These are phyloP conservation scores for Cynopterus brachyotis DNA, from an alignment of 2,113 vertebrate species.

Conservation along the genomic window DNA sequence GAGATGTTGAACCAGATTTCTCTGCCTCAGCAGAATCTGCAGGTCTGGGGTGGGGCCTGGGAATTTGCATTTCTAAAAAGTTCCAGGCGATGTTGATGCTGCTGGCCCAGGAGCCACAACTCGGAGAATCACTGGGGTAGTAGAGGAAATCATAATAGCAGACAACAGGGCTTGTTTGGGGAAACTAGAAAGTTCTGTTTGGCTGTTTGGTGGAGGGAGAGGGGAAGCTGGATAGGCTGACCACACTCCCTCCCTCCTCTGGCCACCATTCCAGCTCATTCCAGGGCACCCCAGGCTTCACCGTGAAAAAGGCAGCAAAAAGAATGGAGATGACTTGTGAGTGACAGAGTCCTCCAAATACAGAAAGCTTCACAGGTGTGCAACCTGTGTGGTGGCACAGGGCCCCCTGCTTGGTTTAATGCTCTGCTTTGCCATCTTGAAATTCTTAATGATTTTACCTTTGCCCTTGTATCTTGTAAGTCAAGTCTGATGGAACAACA, in stretches of 20 bases:
- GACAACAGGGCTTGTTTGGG: neutral
- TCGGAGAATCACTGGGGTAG: neutral
- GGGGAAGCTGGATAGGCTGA: neutral
- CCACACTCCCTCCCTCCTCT: neutral
- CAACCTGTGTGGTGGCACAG: rapidly evolving
- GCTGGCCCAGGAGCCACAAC: neutral
- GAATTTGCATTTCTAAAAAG: neutral
- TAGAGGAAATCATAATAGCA: neutral
- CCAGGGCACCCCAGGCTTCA: neutral
- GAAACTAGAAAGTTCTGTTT: neutral
- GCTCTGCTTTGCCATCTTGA: neutral
- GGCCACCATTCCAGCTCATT: neutral
- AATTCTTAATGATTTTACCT: neutral
- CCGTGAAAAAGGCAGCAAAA: neutral
- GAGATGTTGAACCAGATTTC: neutral
- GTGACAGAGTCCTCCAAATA: neutral
- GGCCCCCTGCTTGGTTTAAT: neutral
- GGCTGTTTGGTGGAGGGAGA: neutral
- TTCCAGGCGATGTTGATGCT: neutral
- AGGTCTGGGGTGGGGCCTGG: neutral
- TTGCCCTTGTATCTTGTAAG: neutral
- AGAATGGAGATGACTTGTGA: neutral
- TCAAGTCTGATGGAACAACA: neutral
- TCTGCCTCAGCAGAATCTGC: neutral
- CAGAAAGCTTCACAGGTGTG: neutral